A percentile compares a stretch with the other conserved stretches of the same genome.
phyloP scores from a whole-genome alignment of 2,113 vertebrate species.

The Nothobranchius furzeri region DNA sequence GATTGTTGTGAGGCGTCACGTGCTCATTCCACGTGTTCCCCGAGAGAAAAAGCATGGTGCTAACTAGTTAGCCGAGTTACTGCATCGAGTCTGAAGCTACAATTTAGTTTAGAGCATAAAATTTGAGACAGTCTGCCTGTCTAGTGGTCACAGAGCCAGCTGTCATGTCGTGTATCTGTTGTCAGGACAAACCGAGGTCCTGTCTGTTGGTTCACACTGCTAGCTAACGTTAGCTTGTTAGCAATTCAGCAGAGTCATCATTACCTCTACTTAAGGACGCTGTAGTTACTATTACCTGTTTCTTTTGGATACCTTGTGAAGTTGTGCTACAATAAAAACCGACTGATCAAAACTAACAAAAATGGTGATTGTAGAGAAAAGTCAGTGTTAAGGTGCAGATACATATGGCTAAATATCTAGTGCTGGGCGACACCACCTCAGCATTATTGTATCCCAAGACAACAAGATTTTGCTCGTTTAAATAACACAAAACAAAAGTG shows the following conservation, averaged over 20 bases:
- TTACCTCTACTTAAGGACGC: neutral
- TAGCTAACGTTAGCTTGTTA: constrained; percentile 26
- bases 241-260: constrained; percentile 30
- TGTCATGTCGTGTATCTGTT: constrained; percentile 22
- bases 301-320: neutral
- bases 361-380: neutral
- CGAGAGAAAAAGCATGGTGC: constrained; percentile 57
- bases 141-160: neutral
- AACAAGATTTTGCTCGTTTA: too few relatives aligned
- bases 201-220: neutral
- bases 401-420: too few relatives aligned
- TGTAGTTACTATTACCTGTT: rapidly evolving
- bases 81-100: rapidly evolving
- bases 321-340: neutral
- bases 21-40: constrained; percentile 81
- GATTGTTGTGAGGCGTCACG: constrained; percentile 77
- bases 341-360: neutral
- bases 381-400: too few relatives aligned
- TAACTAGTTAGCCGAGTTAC: neutral
- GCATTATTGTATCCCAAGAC: too few relatives aligned
- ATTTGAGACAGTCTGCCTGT: rapidly evolving
- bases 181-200: neutral
- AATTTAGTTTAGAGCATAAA: rapidly evolving
- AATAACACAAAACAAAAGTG: too few relatives aligned
- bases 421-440: too few relatives aligned